These are phyloP conservation scores for Pseudorectes ferrugineus DNA, from an alignment of 2,113 vertebrate genomes.

Conservation along the genomic window DNA sequence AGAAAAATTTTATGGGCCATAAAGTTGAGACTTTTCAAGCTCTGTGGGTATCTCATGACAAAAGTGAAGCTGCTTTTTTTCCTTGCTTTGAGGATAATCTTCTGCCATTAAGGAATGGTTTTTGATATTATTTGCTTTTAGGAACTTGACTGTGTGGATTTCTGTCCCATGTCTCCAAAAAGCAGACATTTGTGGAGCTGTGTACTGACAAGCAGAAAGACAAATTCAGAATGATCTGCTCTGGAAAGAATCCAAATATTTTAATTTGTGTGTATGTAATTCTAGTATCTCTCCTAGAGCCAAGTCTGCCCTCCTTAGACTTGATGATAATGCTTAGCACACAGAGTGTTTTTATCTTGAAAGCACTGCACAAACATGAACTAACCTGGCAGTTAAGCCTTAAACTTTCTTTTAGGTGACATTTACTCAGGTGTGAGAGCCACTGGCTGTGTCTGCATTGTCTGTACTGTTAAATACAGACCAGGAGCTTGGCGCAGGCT, in stretches of 20 bases:
- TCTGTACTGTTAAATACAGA: neutral
- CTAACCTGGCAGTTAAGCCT: neutral
- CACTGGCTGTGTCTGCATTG: neutral
- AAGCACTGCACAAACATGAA: neutral
- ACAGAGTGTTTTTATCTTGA: neutral
- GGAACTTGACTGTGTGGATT: neutral
- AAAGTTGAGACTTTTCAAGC: neutral
- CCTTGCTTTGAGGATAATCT: neutral
- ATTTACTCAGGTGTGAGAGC: neutral
- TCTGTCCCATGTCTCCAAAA: neutral
- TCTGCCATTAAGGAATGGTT: neutral
- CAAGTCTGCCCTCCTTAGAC: slow-evolving; percentile 44
- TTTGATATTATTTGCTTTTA: neutral
- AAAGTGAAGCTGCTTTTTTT: neutral
- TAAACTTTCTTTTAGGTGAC: neutral
- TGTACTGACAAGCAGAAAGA: slow-evolving; percentile 23
- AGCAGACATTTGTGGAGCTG: neutral
- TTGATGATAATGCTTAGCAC: slow-evolving; percentile 3
- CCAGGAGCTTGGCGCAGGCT: neutral
- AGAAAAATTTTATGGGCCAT: neutral
- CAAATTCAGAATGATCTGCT: slow-evolving; percentile 8
- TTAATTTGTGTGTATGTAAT: slow-evolving; percentile 44
- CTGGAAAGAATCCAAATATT: slow-evolving; percentile 15
- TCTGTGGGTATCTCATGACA: neutral
- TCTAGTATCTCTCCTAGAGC: slow-evolving; percentile 7